Conservation (phyloP, 1,140 invertebrate species). For the Trissolcus basalis region DNA sequence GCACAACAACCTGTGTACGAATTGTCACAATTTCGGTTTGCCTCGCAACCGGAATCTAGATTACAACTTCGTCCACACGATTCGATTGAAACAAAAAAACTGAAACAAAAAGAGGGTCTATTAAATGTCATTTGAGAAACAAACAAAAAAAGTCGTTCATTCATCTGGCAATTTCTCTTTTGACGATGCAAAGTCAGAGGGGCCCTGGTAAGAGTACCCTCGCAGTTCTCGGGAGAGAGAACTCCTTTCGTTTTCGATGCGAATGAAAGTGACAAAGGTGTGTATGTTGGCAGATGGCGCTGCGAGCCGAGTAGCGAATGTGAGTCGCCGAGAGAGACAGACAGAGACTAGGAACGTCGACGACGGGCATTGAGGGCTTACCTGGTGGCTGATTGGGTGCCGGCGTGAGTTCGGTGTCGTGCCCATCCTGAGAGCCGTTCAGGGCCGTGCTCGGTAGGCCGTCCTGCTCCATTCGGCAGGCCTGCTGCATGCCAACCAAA, state of each 20-base stretch:
- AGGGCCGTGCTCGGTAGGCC: slow-evolving; percentile 40
- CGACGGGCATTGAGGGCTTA: slow-evolving; percentile 4
- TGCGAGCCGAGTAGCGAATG: slow-evolving; percentile 2
- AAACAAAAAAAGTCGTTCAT: too few species aligned
- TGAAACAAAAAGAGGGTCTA: too few species aligned
- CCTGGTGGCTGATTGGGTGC: slow-evolving; percentile 25
- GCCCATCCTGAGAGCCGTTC: slow-evolving; percentile 29
- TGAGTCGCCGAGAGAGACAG: slow-evolving; percentile 1
- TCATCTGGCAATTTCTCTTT: too few species aligned
- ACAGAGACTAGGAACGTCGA: slow-evolving; percentile 6
- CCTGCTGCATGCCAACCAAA: slow-evolving; percentile 64
- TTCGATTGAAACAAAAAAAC: too few species aligned
- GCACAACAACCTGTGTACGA: too few species aligned
- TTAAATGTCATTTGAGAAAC: too few species aligned
- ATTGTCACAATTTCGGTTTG: too few species aligned
- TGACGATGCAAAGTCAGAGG: too few species aligned
- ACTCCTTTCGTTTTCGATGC: slow-evolving; percentile 29
- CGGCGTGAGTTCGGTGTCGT: slow-evolving; percentile 38
- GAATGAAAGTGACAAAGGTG: slow-evolving; percentile 28
- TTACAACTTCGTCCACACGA: too few species aligned
- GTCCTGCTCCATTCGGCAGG: slow-evolving; percentile 66
- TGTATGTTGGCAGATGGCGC: slow-evolving; percentile 25
- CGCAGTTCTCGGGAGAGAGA: too few species aligned
- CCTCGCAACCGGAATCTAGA: too few species aligned
- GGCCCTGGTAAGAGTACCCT: too few species aligned